Conservation (phyloP, 2,888 invertebrate species). For the Dioctria rufipes region DNA sequence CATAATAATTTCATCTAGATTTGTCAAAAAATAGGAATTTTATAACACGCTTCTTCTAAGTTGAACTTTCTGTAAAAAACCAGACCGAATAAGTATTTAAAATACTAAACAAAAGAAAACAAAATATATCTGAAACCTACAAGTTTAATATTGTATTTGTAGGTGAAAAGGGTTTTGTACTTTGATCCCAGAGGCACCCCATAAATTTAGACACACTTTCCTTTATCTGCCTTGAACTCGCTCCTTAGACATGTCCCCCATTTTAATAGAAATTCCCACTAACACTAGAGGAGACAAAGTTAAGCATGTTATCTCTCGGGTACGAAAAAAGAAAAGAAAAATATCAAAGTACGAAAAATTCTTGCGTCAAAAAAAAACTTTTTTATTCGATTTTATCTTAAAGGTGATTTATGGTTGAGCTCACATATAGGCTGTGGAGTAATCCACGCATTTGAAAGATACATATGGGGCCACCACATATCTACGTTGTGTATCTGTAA, state of each 20-base stretch:
- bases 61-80: no score
- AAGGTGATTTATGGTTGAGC: constrained; percentile 56
- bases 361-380: constrained; percentile 47
- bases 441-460: constrained; percentile 43
- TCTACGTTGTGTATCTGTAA: constrained; percentile 24
- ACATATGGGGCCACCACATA: constrained; percentile 13
- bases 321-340: constrained; percentile 7
- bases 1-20: no score
- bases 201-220: constrained; percentile 47
- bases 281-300: constrained; percentile 15
- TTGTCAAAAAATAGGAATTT: no score
- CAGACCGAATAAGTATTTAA: not conserved
- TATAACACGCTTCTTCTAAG: no score
- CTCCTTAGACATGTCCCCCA: constrained; percentile 45
- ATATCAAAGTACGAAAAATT: constrained; percentile 45
- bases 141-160: constrained; percentile 37
- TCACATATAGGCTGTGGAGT: constrained; percentile 46
- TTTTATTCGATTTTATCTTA: constrained; percentile 58
- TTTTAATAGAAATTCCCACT: constrained; percentile 36
- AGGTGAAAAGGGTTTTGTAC: constrained; percentile 51
- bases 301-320: constrained; percentile 16
- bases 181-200: constrained; percentile 44
- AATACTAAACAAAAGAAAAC: constrained; percentile 18
- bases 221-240: constrained; percentile 47
- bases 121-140: constrained; percentile 21